A percentile compares a stretch with the other conserved stretches of the same genome.
Conservation (phyloP, 2,888 invertebrate genomes). For the Apodemia zela region DNA sequence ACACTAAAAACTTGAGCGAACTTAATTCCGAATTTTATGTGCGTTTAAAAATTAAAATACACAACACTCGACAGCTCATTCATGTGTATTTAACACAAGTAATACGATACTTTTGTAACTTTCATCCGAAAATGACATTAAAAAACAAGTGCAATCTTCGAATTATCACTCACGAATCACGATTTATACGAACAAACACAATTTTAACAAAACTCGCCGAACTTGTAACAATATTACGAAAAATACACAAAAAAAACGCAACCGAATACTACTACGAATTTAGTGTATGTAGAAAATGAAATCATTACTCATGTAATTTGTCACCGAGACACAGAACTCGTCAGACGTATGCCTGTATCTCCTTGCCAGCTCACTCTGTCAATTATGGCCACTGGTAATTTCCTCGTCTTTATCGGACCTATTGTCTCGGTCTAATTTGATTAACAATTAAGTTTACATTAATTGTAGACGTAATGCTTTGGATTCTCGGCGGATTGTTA, state of each 20-base stretch:
- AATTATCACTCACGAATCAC: no score
- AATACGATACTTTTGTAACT: no score
- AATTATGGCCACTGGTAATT: constrained; percentile 39
- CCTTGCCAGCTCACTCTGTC: constrained; percentile 12
- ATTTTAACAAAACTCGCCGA: no score
- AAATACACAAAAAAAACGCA: not conserved
- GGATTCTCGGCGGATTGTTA: constrained; percentile 24
- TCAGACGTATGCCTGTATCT: constrained; percentile 12
- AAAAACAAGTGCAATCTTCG: no score
- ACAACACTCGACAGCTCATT: no score
- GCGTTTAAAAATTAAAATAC: no score
- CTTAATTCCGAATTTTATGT: no score
- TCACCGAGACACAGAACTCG: not conserved
- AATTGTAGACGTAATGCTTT: constrained; percentile 28
- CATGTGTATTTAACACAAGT: no score
- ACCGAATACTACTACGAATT: not conserved
- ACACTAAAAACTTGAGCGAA: no score
- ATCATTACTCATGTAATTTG: not conserved
- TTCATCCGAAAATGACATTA: no score
- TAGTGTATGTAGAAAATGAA: not conserved
- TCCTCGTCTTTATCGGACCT: constrained; percentile 44
- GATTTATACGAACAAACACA: no score
- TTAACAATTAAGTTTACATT: constrained; percentile 44
- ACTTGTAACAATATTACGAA: no score
- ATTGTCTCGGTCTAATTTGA: constrained; percentile 65